Percentiles rank a stretch among this genome's conserved stretches.
phyloP scores from a whole-genome alignment of 2,113 vertebrate species.

The Cnemophilus loriae region DNA sequence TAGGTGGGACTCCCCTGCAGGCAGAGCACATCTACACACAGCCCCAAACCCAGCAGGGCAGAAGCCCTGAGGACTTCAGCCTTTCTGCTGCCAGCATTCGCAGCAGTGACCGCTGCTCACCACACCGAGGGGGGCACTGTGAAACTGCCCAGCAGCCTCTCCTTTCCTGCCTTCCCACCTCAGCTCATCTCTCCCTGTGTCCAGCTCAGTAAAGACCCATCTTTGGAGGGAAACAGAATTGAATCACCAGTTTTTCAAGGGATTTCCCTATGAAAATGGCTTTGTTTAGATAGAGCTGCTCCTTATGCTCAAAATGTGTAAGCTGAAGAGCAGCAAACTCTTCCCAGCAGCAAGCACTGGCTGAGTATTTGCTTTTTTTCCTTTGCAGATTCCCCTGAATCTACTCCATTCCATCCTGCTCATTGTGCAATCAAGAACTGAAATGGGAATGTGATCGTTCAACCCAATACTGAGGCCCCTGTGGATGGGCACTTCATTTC shows the following conservation, averaged over 20 bases:
- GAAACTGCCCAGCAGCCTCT: background rate
- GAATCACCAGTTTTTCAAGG: background rate
- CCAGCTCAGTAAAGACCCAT: background rate
- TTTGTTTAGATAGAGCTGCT: background rate
- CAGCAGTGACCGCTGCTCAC: fast-evolving
- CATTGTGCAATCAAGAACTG: background rate
- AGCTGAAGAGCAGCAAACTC: background rate
- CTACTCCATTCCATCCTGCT: background rate
- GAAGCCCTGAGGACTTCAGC: background rate
- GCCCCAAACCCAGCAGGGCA: background rate
- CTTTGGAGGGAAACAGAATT: background rate
- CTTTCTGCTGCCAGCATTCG: background rate
- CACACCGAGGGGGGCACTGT: background rate
- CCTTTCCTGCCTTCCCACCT: background rate
- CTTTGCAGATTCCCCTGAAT: background rate
- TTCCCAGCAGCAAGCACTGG: background rate
- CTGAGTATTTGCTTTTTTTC: background rate
- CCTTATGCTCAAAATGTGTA: background rate
- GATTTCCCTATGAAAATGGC: background rate
- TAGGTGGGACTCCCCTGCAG: background rate
- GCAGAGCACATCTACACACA: background rate
- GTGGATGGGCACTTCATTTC: background rate
- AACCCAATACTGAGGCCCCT: background rate
- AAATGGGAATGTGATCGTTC: background rate
- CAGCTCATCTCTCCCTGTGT: background rate